Evolutionary conservation across 2,113 vertebrate genomes (phyloP).

Genomic region (Piprites chloris): DNA sequence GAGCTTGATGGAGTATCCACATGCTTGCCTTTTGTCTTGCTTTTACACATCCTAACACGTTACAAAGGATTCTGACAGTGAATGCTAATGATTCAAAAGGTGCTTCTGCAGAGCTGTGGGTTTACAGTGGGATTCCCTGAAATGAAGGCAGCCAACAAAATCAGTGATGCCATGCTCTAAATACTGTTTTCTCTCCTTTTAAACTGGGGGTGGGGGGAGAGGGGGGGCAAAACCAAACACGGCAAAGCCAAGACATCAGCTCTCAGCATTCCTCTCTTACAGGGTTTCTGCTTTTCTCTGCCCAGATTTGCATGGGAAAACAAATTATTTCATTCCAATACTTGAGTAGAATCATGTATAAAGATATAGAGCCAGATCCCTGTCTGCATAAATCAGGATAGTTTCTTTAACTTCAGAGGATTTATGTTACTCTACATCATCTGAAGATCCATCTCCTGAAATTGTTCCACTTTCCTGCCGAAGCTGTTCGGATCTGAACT

Average conservation of each 20-base stretch:
- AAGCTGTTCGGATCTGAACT: slow-evolving; percentile 68
- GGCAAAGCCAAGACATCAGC: slow-evolving; percentile 16
- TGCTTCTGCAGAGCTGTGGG: slow-evolving; percentile 60
- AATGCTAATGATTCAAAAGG: slow-evolving; percentile 44
- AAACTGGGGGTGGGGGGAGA: not conserved
- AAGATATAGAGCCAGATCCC: slow-evolving; percentile 35
- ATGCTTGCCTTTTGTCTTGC: slow-evolving; percentile 24
- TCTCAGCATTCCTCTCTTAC: not conserved
- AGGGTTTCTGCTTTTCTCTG: not conserved
- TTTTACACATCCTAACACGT: slow-evolving; percentile 9
- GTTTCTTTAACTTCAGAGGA: slow-evolving; percentile 50
- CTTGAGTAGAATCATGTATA: slow-evolving; percentile 24
- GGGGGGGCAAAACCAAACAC: not conserved
- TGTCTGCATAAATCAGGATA: slow-evolving; percentile 34
- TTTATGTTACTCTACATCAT: slow-evolving; percentile 36
- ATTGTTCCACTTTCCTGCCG: slow-evolving; percentile 52
- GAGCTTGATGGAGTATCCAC: slow-evolving; percentile 31
- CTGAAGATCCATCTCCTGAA: slow-evolving; percentile 51
- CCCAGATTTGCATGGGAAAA: slow-evolving; percentile 50
- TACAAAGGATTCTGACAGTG: slow-evolving; percentile 58
- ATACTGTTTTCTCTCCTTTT: slow-evolving; percentile 55
- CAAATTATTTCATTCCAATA: slow-evolving; percentile 59
- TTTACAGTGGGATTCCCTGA: slow-evolving; percentile 61
- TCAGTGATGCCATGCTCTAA: slow-evolving; percentile 56
- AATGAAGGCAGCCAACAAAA: slow-evolving; percentile 54